Percentiles rank a stretch among this genome's conserved stretches.
Conservation (phyloP, 2,113 vertebrate species). For the Phalacrocorax carbo region DNA sequence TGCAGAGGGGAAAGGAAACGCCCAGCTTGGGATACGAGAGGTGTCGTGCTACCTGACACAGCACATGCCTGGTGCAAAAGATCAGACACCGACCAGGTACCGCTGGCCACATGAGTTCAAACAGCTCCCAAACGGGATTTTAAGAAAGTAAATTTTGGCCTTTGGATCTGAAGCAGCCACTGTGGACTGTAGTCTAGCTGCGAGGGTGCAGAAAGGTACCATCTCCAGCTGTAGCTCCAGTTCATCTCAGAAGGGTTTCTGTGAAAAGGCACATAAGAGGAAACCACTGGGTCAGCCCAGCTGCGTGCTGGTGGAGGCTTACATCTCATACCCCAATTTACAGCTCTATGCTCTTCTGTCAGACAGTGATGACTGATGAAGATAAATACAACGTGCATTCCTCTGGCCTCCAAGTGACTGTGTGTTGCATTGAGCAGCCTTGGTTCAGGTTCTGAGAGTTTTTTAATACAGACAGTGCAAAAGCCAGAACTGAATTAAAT, state of each 20-base stretch:
- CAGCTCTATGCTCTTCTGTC: background rate
- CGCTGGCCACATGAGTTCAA: background rate
- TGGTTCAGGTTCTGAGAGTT: background rate
- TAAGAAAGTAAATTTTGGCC: background rate
- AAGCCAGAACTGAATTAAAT: conserved; percentile 22
- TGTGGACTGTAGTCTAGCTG: background rate
- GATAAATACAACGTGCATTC: background rate
- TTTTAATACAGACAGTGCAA: background rate
- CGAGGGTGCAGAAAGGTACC: background rate
- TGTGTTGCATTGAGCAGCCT: background rate
- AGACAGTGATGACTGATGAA: background rate
- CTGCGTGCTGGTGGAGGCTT: background rate
- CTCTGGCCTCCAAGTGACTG: background rate
- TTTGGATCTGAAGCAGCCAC: background rate
- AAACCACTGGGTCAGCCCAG: accelerated
- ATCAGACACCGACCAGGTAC: background rate
- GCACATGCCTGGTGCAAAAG: background rate
- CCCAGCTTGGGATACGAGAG: background rate
- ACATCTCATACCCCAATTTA: background rate
- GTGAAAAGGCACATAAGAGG: background rate
- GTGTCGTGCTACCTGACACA: background rate
- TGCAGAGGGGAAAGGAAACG: background rate
- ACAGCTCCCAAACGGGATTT: background rate
- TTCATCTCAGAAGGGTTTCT: background rate
- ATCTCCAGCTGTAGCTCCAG: background rate